These are phyloP conservation scores for Drosophila kambysellisi DNA, from an alignment of 2,888 invertebrate species.

Conservation along the genomic window DNA sequence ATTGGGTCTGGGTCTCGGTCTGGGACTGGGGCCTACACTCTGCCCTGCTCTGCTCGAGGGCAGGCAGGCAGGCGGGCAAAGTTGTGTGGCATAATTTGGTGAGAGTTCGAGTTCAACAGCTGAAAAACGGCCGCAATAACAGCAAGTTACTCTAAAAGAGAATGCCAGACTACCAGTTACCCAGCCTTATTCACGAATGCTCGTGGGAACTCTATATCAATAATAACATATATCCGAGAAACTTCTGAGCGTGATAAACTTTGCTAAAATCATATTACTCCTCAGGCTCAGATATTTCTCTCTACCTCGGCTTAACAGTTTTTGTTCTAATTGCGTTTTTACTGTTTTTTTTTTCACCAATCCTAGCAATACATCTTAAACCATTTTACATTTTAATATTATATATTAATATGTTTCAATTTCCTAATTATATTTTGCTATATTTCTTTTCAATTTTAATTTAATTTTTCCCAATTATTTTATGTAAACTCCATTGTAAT, in stretches of 20 bases:
- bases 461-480: neutral
- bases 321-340: neutral
- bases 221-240: neutral
- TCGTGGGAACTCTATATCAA: neutral
- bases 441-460: neutral
- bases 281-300: no score
- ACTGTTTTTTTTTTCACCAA: neutral
- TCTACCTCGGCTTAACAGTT: no score
- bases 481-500: neutral
- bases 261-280: no score
- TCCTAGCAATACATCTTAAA: no score
- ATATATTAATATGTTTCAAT: neutral
- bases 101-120: conserved; percentile 81
- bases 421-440: neutral
- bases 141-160: neutral
- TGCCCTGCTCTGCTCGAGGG: conserved; percentile 16
- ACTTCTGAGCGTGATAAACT: no score
- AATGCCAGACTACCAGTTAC: neutral
- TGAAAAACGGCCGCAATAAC: conserved; percentile 65
- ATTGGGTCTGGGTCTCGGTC: conserved; percentile 55
- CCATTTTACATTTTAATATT: neutral
- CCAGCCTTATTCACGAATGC: neutral
- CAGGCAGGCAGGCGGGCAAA: conserved; percentile 35
- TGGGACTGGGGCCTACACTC: conserved; percentile 32
- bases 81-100: conserved; percentile 81